These are phyloP conservation scores for Parnassius glacialis DNA, from an alignment of 2,888 invertebrate genomes.

Conservation along the genomic window DNA sequence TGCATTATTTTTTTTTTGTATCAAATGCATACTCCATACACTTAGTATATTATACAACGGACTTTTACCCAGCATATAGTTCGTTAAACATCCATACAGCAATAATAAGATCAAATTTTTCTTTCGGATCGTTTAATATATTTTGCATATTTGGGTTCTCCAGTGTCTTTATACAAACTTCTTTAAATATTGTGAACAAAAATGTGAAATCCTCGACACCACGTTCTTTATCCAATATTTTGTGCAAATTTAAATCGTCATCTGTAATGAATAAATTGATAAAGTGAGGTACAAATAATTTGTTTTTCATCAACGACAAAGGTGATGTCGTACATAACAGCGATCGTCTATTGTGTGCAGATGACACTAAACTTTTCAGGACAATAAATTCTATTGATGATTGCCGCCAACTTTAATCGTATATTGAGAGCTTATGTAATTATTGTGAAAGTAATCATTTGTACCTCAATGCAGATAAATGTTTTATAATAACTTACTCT, in stretches of 20 bases:
- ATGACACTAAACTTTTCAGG: no score
- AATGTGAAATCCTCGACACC: not conserved
- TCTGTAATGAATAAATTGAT: not conserved
- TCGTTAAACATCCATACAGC: conserved; percentile 10
- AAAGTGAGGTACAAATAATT: not conserved
- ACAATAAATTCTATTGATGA: no score
- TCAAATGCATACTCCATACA: not conserved
- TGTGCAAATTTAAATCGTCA: not conserved
- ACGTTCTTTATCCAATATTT: conserved; percentile 2
- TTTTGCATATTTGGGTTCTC: conserved; percentile 1
- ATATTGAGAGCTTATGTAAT: no score
- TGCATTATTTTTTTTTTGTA: no score
- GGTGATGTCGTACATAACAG: no score
- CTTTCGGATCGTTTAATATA: not conserved
- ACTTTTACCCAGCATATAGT: conserved; percentile 6
- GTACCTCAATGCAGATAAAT: no score
- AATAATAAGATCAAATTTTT: conserved; percentile 9
- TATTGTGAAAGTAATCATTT: no score
- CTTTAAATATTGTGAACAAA: not conserved
- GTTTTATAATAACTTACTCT: no score
- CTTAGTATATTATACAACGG: not conserved
- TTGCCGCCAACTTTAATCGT: no score
- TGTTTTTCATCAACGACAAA: no score
- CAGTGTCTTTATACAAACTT: not conserved
- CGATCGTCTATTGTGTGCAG: no score